Evolutionary conservation across 64 coral and sea anemone species (phyloP), one percentile per base, ranked within the genome.

Genomic region (Pocillopora damicornis): DNA sequence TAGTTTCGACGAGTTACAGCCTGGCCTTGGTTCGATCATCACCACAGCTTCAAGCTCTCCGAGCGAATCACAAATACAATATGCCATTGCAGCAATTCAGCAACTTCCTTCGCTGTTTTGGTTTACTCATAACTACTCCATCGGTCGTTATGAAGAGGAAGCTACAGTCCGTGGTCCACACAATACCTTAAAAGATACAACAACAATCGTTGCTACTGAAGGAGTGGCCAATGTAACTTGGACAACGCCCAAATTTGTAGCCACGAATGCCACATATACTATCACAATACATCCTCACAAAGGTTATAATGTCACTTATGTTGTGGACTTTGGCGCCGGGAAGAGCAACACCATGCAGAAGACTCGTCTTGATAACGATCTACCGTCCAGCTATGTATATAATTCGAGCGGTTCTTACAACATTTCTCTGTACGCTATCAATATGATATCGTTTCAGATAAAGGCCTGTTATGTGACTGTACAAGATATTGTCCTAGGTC

Each of bases 231-330:
- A 66, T 23, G 25, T 94, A 61, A 90, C 88, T 15, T 86, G 76
- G 75, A 94, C 92, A n/a, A 74, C 77, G 9, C 76, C 82, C 4
- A 81, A 89, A 22, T 63, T 36, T 9, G 38, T 60, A 35, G 37
- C 63, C 4, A 89, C 92, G 65, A 94, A 94, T 38, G 72, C 22
- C 45, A 73, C 92, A 13, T 59, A 60, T 36, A 79, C 11, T 6
- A 79, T 94, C 58, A 90, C 76, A 11, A 59, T 94, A 16, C 75
- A 87, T 74, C 88, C 92, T 63, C 92, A 94, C 61, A 56, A 6
- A 36, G 92, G 92, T 30, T 87, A 94, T 68, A 94, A 94, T 56
- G 76, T 90, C 62, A 90, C 88, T 4, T 94, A 94, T 61, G 26
- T 60, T 36, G 77, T 90, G 17, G 60, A 57, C 37, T 90, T 74